These are phyloP conservation scores for Pterocles orientalis DNA, from an alignment of 2,113 vertebrate genomes.

Conservation along the genomic window DNA sequence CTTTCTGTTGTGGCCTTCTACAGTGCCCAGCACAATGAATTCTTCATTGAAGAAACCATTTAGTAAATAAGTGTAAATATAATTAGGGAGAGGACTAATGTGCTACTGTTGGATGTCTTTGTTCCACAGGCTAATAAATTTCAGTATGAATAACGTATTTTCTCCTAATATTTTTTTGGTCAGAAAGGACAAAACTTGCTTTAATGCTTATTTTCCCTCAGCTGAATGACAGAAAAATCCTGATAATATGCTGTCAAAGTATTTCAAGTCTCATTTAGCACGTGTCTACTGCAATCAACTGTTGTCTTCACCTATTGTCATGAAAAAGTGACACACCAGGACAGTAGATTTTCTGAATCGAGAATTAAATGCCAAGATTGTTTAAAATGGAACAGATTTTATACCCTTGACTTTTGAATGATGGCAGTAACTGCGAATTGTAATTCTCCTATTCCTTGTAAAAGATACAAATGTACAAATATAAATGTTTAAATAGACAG, in stretches of 20 bases:
- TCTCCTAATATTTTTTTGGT: background rate
- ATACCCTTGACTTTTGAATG: background rate
- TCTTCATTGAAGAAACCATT: background rate
- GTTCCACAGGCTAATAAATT: background rate
- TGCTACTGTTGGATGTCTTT: background rate
- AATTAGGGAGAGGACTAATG: background rate
- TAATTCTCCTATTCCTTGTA: background rate
- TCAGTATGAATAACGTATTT: background rate
- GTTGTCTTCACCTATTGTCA: background rate
- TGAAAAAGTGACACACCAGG: background rate
- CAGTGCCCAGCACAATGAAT: background rate
- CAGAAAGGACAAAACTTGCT: background rate
- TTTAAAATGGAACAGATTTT: background rate
- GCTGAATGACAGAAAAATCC: background rate
- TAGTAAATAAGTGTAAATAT: background rate
- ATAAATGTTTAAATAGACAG: background rate
- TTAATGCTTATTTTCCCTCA: background rate
- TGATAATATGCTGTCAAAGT: background rate
- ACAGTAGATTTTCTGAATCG: background rate
- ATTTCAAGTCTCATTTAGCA: background rate
- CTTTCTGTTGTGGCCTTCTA: background rate
- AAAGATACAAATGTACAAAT: background rate
- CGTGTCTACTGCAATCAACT: background rate
- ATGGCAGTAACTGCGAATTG: background rate
- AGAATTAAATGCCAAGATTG: background rate